These are phyloP conservation scores for Cyphomyrmex costatus DNA, from an alignment of 1,140 invertebrate species.

Conservation along the genomic window DNA sequence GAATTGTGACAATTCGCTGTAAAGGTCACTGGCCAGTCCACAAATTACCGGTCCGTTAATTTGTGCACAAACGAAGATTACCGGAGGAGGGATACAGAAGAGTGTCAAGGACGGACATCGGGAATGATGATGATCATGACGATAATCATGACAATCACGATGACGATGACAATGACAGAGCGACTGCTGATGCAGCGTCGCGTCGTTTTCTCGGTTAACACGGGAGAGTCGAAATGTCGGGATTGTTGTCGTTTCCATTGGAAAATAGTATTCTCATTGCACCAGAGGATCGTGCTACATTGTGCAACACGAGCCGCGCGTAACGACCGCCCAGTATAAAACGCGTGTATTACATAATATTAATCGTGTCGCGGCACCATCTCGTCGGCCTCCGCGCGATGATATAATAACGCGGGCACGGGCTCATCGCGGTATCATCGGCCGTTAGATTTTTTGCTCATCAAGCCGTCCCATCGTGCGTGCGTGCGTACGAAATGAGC, in stretches of 20 bases:
- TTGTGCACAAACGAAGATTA: constrained; percentile 48
- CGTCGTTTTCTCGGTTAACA: not conserved
- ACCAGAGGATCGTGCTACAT: constrained; percentile 29
- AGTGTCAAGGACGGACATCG: constrained; percentile 82
- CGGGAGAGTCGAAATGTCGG: constrained; percentile 11
- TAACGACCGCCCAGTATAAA: constrained; percentile 61
- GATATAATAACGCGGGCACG: constrained; percentile 77
- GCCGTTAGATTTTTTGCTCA: constrained; percentile 36
- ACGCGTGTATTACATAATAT: constrained; percentile 65
- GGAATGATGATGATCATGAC: constrained; percentile 25
- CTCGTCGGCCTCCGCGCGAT: constrained; percentile 80
- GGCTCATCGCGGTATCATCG: constrained; percentile 46
- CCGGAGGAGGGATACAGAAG: constrained; percentile 68
- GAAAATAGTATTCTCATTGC: constrained; percentile 67
- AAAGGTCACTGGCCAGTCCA: constrained; percentile 69
- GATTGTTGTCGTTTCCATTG: constrained; percentile 66
- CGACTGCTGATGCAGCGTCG: not conserved
- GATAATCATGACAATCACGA: constrained; percentile 6
- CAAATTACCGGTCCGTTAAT: constrained; percentile 66
- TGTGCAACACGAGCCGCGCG: constrained; percentile 61
- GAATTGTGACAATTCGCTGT: constrained; percentile 42
- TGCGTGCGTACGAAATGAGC: constrained; percentile 25
- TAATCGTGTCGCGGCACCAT: constrained; percentile 75
- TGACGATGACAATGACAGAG: not conserved
- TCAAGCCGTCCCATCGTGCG: not conserved